A percentile compares a stretch with the other conserved stretches of the same genome.
Conservation (phyloP, 2,113 vertebrate genomes). For the Menidia beryllina region DNA sequence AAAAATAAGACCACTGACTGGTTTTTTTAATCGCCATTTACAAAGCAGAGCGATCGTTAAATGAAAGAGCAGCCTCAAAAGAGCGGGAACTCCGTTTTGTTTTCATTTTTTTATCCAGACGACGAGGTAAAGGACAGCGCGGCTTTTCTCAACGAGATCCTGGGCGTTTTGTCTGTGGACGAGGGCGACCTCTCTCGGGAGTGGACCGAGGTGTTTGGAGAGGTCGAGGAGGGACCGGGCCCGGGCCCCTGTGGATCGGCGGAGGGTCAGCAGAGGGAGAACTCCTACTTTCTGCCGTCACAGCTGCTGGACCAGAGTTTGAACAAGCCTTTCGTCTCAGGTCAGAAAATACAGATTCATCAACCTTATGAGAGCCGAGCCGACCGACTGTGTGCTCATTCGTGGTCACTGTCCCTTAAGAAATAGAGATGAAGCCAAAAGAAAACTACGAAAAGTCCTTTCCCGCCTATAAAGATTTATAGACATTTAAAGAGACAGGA, state of each 20-base stretch:
- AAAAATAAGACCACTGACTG: too few species aligned
- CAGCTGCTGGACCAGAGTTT: slow-evolving; percentile 93
- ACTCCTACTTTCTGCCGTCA: slow-evolving; percentile 90
- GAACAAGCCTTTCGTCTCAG: slow-evolving; percentile 85
- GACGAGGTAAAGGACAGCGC: slow-evolving; percentile 87
- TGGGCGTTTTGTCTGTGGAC: slow-evolving; percentile 86
- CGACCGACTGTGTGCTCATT: not conserved
- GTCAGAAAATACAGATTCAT: slow-evolving; percentile 60
- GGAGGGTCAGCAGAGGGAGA: slow-evolving; percentile 74
- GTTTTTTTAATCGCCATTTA: too few species aligned
- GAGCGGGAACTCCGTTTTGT: too few species aligned
- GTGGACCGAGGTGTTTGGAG: slow-evolving; percentile 91
- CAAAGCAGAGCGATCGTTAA: too few species aligned
- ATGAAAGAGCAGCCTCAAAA: too few species aligned
- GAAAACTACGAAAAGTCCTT: too few species aligned
- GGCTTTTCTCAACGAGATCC: slow-evolving; percentile 90
- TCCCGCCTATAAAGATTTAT: too few species aligned
- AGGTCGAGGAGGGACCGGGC: slow-evolving; percentile 63
- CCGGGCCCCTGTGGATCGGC: slow-evolving; percentile 2
- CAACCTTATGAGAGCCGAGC: not conserved
- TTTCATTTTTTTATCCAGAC: slow-evolving; percentile 73
- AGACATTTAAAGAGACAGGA: too few species aligned
- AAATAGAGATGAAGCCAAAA: too few species aligned
- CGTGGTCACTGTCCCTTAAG: not conserved
- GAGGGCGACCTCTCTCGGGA: slow-evolving; percentile 88